These are phyloP conservation scores for Sebastiscus albofasciatus DNA, from an alignment of 2,797 vertebrate species.

Conservation along the genomic window DNA sequence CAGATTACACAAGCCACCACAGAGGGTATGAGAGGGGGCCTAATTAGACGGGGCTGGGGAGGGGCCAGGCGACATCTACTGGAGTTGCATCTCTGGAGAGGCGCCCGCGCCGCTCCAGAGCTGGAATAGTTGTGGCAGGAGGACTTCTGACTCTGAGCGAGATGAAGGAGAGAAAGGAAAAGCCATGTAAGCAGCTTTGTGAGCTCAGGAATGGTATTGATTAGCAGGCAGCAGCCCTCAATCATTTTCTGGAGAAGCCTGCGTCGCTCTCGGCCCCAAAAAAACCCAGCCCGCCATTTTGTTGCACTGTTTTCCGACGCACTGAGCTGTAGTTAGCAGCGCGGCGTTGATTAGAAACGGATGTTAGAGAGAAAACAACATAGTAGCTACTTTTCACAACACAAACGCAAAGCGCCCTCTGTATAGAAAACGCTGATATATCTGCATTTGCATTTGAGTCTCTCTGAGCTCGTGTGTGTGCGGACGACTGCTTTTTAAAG, in stretches of 20 bases:
- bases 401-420: neutral
- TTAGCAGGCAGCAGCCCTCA: slow-evolving; percentile 70
- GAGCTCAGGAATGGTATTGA: slow-evolving; percentile 79
- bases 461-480: slow-evolving; percentile 36
- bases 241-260: slow-evolving; percentile 52
- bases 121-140: slow-evolving; percentile 87
- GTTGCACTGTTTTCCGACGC: slow-evolving; percentile 49
- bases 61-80: slow-evolving; percentile 77
- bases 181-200: slow-evolving; percentile 76
- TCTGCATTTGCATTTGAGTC: slow-evolving; percentile 20
- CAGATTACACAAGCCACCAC: slow-evolving; percentile 92
- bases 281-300: slow-evolving; percentile 51
- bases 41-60: slow-evolving; percentile 90
- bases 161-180: slow-evolving; percentile 70
- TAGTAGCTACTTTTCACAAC: slow-evolving; percentile 18
- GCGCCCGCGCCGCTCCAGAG: slow-evolving; percentile 81
- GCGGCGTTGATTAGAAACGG: slow-evolving; percentile 33
- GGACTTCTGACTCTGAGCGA: slow-evolving; percentile 75
- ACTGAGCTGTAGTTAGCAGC: slow-evolving; percentile 13
- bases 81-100: slow-evolving; percentile 84
- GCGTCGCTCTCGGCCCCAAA: slow-evolving; percentile 10
- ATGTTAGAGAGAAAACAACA: slow-evolving; percentile 15
- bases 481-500: slow-evolving; percentile 78
- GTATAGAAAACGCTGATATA: neutral
- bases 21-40: slow-evolving; percentile 87